These are phyloP conservation scores for Tenebrosternarchus preto DNA, from an alignment of 2,113 vertebrate species.

Conservation along the genomic window DNA sequence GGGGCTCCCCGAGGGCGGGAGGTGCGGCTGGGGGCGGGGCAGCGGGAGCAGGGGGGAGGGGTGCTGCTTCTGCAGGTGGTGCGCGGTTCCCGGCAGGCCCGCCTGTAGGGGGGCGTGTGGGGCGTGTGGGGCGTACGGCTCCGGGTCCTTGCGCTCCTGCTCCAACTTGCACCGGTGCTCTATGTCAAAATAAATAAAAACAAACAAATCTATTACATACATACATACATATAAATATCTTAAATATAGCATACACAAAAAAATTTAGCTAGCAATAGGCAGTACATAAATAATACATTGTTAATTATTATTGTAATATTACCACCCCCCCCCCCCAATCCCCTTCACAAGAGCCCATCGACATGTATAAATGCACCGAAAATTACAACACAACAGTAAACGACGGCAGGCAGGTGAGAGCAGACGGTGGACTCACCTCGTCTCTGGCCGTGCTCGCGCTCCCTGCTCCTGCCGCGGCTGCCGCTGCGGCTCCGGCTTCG, in stretches of 20 bases:
- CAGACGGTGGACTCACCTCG: slow-evolving; percentile 57
- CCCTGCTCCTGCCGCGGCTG: slow-evolving; percentile 75
- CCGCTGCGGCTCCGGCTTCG: slow-evolving; percentile 64
- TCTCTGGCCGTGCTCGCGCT: slow-evolving; percentile 72
- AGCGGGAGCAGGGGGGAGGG: slow-evolving; percentile 64
- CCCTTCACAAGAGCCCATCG: too few species aligned
- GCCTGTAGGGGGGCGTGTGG: slow-evolving; percentile 75
- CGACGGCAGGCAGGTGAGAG: too few species aligned
- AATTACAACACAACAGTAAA: too few species aligned
- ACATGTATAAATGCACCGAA: too few species aligned
- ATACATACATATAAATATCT: too few species aligned
- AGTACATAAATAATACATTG: too few species aligned
- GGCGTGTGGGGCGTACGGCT: slow-evolving; percentile 82
- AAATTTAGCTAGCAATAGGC: too few species aligned
- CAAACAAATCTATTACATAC: too few species aligned
- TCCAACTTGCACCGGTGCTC: slow-evolving; percentile 80
- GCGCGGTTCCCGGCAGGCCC: slow-evolving; percentile 69
- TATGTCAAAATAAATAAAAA: slow-evolving; percentile 44
- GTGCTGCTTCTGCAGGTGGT: slow-evolving; percentile 61
- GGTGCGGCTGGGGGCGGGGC: slow-evolving; percentile 77
- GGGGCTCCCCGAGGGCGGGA: slow-evolving; percentile 76
- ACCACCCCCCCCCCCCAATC: too few species aligned
- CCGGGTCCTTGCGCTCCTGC: slow-evolving; percentile 81
- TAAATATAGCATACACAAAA: too few species aligned
- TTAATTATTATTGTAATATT: too few species aligned